A percentile compares a stretch with the other conserved stretches of the same genome.
These are phyloP conservation scores for Cyclura pinguis DNA, from an alignment of 2,797 vertebrate genomes.

Conservation along the genomic window DNA sequence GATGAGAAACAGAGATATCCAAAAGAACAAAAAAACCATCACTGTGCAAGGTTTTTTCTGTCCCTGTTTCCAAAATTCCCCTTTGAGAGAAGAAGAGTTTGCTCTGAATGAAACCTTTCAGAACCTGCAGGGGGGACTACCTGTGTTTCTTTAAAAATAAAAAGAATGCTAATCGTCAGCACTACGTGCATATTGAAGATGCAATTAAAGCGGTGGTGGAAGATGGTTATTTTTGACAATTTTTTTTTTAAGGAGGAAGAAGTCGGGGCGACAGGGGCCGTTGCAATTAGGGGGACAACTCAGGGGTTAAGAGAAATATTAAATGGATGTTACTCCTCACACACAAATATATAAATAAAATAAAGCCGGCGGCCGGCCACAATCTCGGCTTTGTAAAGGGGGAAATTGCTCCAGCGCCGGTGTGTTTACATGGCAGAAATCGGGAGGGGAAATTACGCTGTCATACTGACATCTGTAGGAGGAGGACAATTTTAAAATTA, in stretches of 20 bases:
- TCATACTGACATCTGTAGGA: conserved; percentile 94
- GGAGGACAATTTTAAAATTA: conserved; percentile 96
- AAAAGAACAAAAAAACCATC: neutral
- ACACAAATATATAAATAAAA: conserved; percentile 67
- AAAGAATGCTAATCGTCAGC: conserved; percentile 37
- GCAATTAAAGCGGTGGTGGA: conserved; percentile 78
- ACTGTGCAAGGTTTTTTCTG: too few relatives aligned
- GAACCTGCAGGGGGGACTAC: too few relatives aligned
- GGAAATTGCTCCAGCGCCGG: conserved; percentile 89
- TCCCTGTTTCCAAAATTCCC: neutral
- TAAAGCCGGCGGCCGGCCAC: conserved; percentile 81
- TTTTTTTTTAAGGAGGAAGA: neutral
- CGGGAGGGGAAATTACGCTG: conserved; percentile 91
- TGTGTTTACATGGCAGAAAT: conserved; percentile 96
- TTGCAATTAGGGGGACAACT: conserved; percentile 65
- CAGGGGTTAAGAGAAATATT: conserved; percentile 71
- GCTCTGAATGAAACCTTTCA: neutral
- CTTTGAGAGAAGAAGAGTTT: neutral
- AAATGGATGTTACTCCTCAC: conserved; percentile 82
- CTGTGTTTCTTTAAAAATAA: too few relatives aligned
- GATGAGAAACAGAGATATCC: neutral
- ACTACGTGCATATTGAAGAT: conserved; percentile 78
- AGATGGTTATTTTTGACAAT: conserved; percentile 53
- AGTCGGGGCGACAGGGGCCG: neutral
- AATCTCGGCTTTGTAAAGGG: conserved; percentile 85